Base-by-base conservation (phyloP, 2,888 invertebrate genomes). In the Coelinius sp. region DNA sequence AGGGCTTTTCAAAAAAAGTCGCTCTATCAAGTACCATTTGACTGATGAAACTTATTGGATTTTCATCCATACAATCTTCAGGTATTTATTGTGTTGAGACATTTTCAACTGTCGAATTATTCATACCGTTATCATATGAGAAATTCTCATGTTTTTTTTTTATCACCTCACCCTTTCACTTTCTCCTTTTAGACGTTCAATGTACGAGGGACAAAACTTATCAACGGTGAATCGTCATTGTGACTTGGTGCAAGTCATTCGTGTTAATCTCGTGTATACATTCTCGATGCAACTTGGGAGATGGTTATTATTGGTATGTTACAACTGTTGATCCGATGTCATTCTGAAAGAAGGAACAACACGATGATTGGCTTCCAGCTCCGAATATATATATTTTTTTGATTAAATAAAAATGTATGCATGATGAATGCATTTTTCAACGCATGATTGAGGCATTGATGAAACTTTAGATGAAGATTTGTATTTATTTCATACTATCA, bases 11-110 rank as follows among this genome's bases (percentile, higher is more conserved):
- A 12, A 14, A 22, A 14, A 22, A 27, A 27, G 27, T 27, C 27
- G 5, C 22, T 24, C 38, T 53, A 68, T 56, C 56, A 38, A 53
- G 56, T 53, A 53, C 53, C 31, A 67, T 67, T 67, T 53, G 22
- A 53, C 24, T 53, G 31, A 44, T 53, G 14, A 12, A 53, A 53
- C 6, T 41, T 41, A 41, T 41, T n/a, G 8, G 2, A 12, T 2
- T n/a, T n/a, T 41, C 41, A 49, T 49, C 46, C 17, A 49, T 17
- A 49, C 8, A 14, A 8, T 49, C 4, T 41, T 49, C 8, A 20
- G 2, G 8, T 17, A 4, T 49, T 20, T 2, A 20, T 20, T 49
- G 8, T 8, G 5, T 2, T 49, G 4, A 49, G 46, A 49, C 7
- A 14, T 31, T 31, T 59, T 17, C 7, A 20, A n/a, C 17, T 20